A percentile compares a stretch with the other conserved stretches of the same genome.
Conservation (phyloP, 2,888 invertebrate genomes). For the Volucella inflata region DNA sequence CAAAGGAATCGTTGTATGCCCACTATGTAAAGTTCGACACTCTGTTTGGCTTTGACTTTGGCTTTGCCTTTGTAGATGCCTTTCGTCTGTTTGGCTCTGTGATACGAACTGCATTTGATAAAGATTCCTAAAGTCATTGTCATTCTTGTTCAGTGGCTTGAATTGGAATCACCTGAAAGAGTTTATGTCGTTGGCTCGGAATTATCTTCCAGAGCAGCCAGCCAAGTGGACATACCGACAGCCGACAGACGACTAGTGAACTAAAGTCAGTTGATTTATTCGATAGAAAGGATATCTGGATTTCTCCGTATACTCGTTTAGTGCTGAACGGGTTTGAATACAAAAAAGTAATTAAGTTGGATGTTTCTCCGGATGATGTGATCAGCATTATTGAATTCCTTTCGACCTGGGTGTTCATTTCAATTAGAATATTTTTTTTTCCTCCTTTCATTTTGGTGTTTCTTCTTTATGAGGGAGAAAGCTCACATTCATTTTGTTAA, state of each 20-base stretch:
- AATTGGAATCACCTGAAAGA: constrained; percentile 46
- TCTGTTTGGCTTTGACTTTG: background rate
- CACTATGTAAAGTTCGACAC: constrained; percentile 16
- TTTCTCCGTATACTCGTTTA: too few relatives aligned
- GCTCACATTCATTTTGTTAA: constrained; percentile 18
- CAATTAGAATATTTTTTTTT: constrained; percentile 8
- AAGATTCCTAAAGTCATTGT: constrained; percentile 57
- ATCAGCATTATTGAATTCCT: constrained; percentile 66
- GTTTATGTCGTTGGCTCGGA: constrained; percentile 55
- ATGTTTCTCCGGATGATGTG: constrained; percentile 50
- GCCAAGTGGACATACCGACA: constrained; percentile 12
- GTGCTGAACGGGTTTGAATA: constrained; percentile 49
- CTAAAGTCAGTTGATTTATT: constrained; percentile 63
- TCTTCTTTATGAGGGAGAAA: background rate
- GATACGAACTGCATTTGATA: constrained; percentile 21
- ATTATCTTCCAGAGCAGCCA: constrained; percentile 27
- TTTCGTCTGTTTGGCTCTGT: background rate
- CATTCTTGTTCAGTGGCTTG: constrained; percentile 57
- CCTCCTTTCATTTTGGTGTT: background rate
- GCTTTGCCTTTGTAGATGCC: background rate
- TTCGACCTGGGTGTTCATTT: constrained; percentile 12
- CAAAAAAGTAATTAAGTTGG: constrained; percentile 62
- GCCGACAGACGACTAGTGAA: constrained; percentile 35
- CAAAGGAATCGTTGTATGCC: constrained; percentile 42
- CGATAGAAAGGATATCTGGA: background rate